These are phyloP conservation scores for Abrostola tripartita DNA, from an alignment of 2,888 invertebrate species.

Conservation along the genomic window DNA sequence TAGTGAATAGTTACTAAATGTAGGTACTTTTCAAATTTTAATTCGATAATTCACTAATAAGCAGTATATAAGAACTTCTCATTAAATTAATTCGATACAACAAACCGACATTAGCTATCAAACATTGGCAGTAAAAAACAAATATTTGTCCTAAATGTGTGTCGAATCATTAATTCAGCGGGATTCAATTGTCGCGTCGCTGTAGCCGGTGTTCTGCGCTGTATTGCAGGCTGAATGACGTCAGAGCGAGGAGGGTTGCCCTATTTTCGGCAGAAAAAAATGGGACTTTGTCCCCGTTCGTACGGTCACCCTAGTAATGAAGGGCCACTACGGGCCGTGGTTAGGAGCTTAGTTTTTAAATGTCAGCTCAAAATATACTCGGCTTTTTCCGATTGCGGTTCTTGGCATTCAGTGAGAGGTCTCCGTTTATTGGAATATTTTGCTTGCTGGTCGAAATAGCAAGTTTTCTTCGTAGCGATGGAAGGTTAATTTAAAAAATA, in stretches of 20 bases:
- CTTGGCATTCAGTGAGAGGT: conserved; percentile 9
- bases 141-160: conserved; percentile 3
- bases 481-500: neutral
- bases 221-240: conserved; percentile 60
- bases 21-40: no score
- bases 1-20: no score
- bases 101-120: neutral
- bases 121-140: conserved; percentile 7
- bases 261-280: conserved; percentile 66
- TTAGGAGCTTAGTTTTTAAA: conserved; percentile 23
- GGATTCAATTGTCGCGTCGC: conserved; percentile 5
- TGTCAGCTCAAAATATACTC: conserved; percentile 12
- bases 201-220: conserved; percentile 11
- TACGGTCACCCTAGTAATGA: conserved; percentile 22
- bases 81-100: no score
- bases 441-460: neutral
- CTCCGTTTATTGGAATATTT: neutral
- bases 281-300: conserved; percentile 33
- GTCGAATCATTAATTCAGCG: conserved; percentile 12
- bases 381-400: neutral
- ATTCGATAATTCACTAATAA: no score
- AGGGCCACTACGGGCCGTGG: conserved; percentile 20
- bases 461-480: no score
- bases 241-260: conserved; percentile 59
- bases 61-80: no score